A percentile compares a stretch with the other conserved stretches of the same genome.
phyloP scores from a whole-genome alignment of 2,797 vertebrate genomes.

The Galago senegalensis region DNA sequence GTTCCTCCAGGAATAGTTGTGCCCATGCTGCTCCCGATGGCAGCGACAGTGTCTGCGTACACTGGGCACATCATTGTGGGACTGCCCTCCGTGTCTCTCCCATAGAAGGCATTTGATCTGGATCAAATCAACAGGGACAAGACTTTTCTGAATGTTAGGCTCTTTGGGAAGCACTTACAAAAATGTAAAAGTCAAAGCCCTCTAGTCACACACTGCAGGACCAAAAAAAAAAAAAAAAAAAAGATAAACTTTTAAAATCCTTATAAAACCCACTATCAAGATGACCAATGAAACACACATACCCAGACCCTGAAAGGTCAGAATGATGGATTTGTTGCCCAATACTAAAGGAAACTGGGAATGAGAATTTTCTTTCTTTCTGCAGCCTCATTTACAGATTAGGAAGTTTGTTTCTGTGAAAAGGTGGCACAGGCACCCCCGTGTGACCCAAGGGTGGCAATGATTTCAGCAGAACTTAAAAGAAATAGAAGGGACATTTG shows the following conservation, averaged over 20 bases:
- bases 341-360: background rate
- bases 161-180: background rate
- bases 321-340: background rate
- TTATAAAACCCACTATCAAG: background rate
- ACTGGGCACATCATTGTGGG: background rate
- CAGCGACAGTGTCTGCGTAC: background rate
- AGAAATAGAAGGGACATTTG: constrained; percentile 14
- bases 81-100: background rate
- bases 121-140: background rate
- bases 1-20: background rate
- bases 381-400: background rate
- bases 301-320: background rate
- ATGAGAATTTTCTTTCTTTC: background rate
- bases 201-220: background rate
- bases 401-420: background rate
- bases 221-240: background rate
- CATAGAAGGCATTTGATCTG: background rate
- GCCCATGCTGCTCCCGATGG: background rate
- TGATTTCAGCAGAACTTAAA: constrained; percentile 57
- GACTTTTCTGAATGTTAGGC: background rate
- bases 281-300: background rate
- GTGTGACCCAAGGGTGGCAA: background rate
- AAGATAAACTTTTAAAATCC: background rate
- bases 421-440: background rate
- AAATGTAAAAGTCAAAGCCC: background rate